Evolutionary conservation across 2,113 vertebrate species (phyloP), one percentile per base, ranked within the genome.

Genomic region (Canis aureus): DNA sequence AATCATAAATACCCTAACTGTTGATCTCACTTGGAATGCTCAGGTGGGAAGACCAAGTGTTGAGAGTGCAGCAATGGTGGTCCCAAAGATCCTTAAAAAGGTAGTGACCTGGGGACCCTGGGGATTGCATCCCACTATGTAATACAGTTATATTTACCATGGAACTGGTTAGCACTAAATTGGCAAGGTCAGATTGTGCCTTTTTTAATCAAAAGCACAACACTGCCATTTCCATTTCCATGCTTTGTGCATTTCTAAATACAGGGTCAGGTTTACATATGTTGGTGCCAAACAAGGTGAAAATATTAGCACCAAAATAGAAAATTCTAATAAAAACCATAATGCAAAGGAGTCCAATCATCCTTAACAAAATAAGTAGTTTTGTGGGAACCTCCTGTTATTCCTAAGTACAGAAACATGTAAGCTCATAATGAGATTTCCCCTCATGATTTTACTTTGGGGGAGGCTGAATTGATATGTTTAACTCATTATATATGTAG

Each of bases 341-440:
- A 69, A 74, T 88, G 10, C 62, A 19, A 66, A 79, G 25, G 29
- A 55, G 9, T 17, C 12, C 6, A 59, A 49, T 60, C 8, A 35
- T 35, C 71, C 38, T 96, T 62, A 86, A 71, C 64, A 87, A 90
- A 97, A 92, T 83, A 66, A 91, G 35, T 38, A 19, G 62, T 59
- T 89, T 93, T 17, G 64, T 78, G 20, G 43, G 60, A 32, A 92
- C 10, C 6, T 76, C 25, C 10, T 62, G 25, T 74, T 82, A 51
- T 85, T 94, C 53, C 64, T 86, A 96, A 51, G 9, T 43, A 67
- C 11, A 76, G 60, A 25, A 78, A 79, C 17, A 51, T 66, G 55
- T 2, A 83, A 23, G 27, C 49, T 87, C 12, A 27, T 53, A 55
- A 74, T 74, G n/a, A 78, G 17, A 86, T 43, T 20, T 78, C 20